Evolutionary conservation across 2,113 vertebrate species (phyloP).

Genomic region (Neopipo cinnamomea): DNA sequence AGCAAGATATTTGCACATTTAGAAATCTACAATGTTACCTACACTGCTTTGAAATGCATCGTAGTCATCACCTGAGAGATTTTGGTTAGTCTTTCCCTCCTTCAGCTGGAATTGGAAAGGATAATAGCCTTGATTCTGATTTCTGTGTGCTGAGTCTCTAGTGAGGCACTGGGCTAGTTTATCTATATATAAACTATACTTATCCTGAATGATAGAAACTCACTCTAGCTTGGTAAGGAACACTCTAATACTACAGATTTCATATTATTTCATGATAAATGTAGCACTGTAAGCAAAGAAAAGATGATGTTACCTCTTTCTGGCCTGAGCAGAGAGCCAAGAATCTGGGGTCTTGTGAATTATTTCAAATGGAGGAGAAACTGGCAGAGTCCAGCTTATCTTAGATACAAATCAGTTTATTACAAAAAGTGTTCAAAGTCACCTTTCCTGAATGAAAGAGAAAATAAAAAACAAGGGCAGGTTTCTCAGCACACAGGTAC

Average conservation of each 20-base stretch:
- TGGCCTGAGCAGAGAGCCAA: not conserved
- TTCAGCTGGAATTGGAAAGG: not conserved
- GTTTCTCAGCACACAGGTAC: not conserved
- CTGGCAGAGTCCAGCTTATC: not conserved
- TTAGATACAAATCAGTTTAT: not conserved
- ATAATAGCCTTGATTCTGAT: not conserved
- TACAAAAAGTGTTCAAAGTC: not conserved
- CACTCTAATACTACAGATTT: not conserved
- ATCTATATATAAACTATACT: not conserved
- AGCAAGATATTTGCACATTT: not conserved
- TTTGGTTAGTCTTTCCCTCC: not conserved
- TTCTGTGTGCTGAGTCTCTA: not conserved
- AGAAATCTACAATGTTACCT: not conserved
- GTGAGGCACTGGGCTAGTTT: not conserved
- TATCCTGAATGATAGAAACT: not conserved
- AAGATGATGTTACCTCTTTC: not conserved
- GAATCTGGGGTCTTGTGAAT: not conserved
- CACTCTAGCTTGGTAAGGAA: not conserved
- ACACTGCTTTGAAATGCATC: not conserved
- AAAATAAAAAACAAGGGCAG: not conserved
- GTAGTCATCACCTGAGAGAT: not conserved
- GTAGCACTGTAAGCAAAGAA: not conserved
- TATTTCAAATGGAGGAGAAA: not conserved
- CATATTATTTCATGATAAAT: not conserved
- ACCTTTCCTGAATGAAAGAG: not conserved